phyloP scores from a whole-genome alignment of 1,140 invertebrate genomes.

The Heliconius himera region DNA sequence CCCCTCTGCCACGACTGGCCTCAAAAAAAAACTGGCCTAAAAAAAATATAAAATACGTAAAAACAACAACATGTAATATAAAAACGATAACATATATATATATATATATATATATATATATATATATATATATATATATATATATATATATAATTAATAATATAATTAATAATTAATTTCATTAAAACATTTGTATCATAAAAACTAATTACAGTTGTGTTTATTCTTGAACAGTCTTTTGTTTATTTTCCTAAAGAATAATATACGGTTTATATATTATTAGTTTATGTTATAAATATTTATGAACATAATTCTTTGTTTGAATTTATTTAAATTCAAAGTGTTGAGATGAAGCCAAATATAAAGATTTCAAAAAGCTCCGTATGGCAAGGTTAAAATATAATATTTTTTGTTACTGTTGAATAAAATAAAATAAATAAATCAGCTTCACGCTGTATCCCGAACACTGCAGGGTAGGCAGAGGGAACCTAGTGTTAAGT shows the following conservation, averaged over 20 bases:
- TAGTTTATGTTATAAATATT: constrained; percentile 15
- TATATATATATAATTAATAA: too few species aligned
- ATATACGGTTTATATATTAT: background rate
- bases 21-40: too few species aligned
- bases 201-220: background rate
- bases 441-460: too few species aligned
- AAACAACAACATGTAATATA: background rate
- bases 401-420: background rate
- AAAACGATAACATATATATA: background rate
- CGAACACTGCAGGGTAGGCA: too few species aligned
- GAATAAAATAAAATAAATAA: too few species aligned
- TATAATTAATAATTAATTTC: too few species aligned
- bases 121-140: too few species aligned
- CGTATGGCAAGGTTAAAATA: background rate
- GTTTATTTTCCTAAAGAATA: background rate
- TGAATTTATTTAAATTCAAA: constrained; percentile 10
- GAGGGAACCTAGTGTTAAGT: too few species aligned
- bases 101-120: too few species aligned
- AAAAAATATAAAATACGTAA: background rate
- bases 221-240: background rate
- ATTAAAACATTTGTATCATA: background rate
- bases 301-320: constrained; percentile 12
- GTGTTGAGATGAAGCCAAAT: constrained; percentile 16
- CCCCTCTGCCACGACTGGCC: too few species aligned
- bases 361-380: constrained; percentile 10